Evolutionary conservation across 2,797 vertebrate species (phyloP).

Genomic region (Neosilurus mollespiculum): DNA sequence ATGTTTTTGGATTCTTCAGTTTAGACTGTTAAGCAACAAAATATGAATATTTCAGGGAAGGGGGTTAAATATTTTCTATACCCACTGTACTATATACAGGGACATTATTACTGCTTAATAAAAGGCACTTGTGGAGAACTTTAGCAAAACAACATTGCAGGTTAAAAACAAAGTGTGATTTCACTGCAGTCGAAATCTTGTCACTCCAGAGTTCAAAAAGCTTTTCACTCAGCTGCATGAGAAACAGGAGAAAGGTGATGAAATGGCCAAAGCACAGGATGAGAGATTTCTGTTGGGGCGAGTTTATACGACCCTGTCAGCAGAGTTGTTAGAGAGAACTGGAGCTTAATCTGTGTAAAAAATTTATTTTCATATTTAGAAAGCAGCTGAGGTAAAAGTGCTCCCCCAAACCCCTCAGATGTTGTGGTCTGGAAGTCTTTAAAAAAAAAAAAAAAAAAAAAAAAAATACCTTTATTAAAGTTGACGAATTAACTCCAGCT

Average conservation of each 20-base stretch:
- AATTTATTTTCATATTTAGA: conserved; percentile 14
- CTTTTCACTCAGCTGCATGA: conserved; percentile 1
- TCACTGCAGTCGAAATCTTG: not conserved
- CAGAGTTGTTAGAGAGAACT: not conserved
- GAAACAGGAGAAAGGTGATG: conserved; percentile 24
- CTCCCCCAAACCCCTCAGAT: not conserved
- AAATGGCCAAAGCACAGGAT: conserved; percentile 9
- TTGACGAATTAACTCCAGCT: conserved; percentile 25
- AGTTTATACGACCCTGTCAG: conserved; percentile 21
- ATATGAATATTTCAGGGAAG: no score
- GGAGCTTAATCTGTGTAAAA: conserved; percentile 2
- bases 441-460: not conserved
- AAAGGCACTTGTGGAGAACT: not conserved
- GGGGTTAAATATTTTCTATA: no score
- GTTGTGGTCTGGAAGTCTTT: conserved; percentile 19
- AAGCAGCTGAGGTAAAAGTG: conserved; percentile 2
- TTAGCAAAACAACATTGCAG: not conserved
- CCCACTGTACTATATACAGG: not conserved
- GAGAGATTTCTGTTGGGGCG: conserved; percentile 11
- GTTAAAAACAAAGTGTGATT: not conserved
- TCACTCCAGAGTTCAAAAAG: not conserved
- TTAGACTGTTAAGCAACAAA: no score
- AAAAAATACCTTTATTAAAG: conserved; percentile 1
- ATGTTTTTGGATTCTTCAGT: no score
- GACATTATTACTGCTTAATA: not conserved